A percentile compares a stretch with the other conserved stretches of the same genome.
These are phyloP conservation scores for Larimichthys polyactis DNA, from an alignment of 2,113 vertebrate genomes.

Conservation along the genomic window DNA sequence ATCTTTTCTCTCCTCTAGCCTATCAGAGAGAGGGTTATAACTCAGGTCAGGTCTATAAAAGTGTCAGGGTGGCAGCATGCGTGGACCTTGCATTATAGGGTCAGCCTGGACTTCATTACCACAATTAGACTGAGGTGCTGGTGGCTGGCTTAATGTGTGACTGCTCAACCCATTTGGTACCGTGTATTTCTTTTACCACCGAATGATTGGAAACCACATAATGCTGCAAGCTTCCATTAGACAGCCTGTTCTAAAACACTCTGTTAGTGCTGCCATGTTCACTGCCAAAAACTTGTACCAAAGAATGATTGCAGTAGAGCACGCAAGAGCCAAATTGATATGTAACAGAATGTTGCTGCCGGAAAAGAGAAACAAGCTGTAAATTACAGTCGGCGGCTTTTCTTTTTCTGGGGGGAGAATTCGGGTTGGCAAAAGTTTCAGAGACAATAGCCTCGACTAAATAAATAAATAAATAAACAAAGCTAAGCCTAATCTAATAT, in stretches of 20 bases:
- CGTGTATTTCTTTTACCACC: constrained; percentile 55
- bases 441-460: constrained; percentile 59
- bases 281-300: constrained; percentile 54
- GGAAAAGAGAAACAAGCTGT: constrained; percentile 43
- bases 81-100: constrained; percentile 70
- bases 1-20: constrained; percentile 39
- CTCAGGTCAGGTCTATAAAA: constrained; percentile 78
- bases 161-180: constrained; percentile 57
- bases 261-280: constrained; percentile 43
- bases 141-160: constrained; percentile 62
- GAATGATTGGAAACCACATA: constrained; percentile 60
- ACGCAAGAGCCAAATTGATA: constrained; percentile 54
- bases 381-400: constrained; percentile 24
- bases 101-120: constrained; percentile 78
- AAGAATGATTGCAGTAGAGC: constrained; percentile 51
- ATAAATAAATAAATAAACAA: constrained; percentile 67
- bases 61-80: constrained; percentile 59
- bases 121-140: constrained; percentile 72
- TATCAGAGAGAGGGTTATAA: constrained; percentile 63
- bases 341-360: constrained; percentile 47
- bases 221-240: constrained; percentile 59
- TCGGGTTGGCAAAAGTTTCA: constrained; percentile 50
- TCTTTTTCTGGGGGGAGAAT: neutral
- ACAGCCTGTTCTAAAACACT: constrained; percentile 53
- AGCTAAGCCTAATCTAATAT: constrained; percentile 72